Conservation (phyloP, 2,113 vertebrate species). For the Chiloscyllium plagiosum region DNA sequence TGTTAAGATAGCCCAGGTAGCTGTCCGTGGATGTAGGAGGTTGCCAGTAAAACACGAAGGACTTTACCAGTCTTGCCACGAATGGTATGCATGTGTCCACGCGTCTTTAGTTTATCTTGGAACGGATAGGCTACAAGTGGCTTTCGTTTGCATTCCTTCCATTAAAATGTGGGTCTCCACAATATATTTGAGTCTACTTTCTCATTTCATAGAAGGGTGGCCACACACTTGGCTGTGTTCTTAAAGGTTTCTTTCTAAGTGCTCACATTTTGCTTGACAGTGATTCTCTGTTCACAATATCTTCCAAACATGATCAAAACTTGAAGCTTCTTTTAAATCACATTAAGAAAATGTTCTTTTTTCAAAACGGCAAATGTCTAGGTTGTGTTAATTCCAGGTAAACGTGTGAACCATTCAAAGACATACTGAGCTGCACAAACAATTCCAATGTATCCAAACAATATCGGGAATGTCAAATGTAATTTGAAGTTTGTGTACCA, state of each 20-base stretch:
- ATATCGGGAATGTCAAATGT: not conserved
- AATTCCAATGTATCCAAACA: not conserved
- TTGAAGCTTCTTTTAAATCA: not conserved
- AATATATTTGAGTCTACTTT: not conserved
- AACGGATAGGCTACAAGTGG: not conserved
- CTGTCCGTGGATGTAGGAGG: not conserved
- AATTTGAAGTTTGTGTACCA: not conserved
- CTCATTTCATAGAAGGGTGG: constrained; percentile 18
- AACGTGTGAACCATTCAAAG: not conserved
- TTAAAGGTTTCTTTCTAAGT: constrained; percentile 24
- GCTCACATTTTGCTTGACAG: not conserved
- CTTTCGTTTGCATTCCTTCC: not conserved
- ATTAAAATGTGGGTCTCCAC: constrained; percentile 6
- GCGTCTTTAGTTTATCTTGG: constrained; percentile 1
- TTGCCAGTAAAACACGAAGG: not conserved
- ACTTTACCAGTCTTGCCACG: not conserved
- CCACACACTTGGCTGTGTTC: not conserved
- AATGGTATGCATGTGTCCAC: not conserved
- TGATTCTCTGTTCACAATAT: not conserved
- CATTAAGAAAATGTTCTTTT: not conserved
- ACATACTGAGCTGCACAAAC: not conserved
- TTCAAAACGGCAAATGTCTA: not conserved
- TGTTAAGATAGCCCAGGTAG: not conserved
- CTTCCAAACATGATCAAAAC: not conserved
- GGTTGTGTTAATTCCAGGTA: no score